phyloP scores from a whole-genome alignment of 2,113 vertebrate species.

The Turnix velox region DNA sequence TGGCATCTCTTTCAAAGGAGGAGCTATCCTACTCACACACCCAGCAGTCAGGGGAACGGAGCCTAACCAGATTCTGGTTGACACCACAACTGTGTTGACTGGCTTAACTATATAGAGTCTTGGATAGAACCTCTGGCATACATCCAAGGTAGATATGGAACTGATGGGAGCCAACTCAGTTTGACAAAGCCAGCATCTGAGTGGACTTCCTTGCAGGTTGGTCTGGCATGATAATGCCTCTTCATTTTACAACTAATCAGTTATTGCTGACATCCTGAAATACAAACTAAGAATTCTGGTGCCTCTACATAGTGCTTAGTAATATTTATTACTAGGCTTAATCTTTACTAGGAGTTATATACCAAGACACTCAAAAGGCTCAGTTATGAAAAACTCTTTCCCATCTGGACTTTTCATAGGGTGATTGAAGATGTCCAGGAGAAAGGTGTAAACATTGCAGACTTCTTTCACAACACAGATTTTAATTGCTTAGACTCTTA shows the following conservation, averaged over 20 bases:
- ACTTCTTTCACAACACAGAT: background rate
- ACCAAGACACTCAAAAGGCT: background rate
- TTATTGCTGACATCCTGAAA: background rate
- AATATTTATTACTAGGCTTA: conserved; percentile 16
- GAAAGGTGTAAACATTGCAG: background rate
- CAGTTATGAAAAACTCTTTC: background rate
- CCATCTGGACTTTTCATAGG: background rate
- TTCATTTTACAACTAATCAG: background rate
- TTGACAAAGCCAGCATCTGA: background rate
- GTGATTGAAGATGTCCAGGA: background rate
- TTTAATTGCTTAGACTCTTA: background rate
- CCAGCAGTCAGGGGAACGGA: background rate
- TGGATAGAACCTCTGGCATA: background rate
- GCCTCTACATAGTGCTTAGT: background rate
- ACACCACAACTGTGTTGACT: background rate
- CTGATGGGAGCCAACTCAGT: background rate
- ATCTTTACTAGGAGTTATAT: background rate
- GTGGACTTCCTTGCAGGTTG: background rate
- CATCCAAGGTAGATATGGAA: background rate
- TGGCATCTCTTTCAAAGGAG: background rate
- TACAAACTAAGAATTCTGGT: background rate
- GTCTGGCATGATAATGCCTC: background rate
- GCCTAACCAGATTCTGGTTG: background rate
- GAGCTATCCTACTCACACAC: background rate
- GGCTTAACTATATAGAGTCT: background rate